Conservation (phyloP, 30 jellyfish, hydroid and myxozoan species). For the Pelagia noctiluca region DNA sequence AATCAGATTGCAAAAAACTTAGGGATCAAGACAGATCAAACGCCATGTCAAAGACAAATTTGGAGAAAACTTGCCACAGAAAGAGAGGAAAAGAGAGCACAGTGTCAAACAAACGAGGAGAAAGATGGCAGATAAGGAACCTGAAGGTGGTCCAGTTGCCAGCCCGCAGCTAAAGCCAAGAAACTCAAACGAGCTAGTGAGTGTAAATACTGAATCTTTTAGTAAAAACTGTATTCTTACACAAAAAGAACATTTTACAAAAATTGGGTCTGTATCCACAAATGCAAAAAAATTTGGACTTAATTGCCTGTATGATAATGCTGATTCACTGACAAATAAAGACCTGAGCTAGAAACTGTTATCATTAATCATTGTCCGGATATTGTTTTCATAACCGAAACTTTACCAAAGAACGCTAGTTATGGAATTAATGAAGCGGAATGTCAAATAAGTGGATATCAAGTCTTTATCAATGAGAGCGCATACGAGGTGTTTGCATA, state of each 20-base stretch:
- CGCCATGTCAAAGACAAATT: constrained; percentile 40
- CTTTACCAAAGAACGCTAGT: not conserved
- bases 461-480: constrained; percentile 3
- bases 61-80: constrained; percentile 36
- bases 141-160: constrained; percentile 49
- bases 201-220: not conserved
- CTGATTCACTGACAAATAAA: constrained; percentile 34
- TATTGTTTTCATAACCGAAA: constrained; percentile 1
- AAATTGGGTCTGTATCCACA: constrained; percentile 5
- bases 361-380: not conserved
- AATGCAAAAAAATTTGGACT: not conserved
- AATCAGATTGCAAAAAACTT: constrained; percentile 46
- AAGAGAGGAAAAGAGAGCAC: constrained; percentile 43
- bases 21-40: constrained; percentile 49
- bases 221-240: not conserved
- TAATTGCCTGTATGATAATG: constrained; percentile 20
- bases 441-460: not conserved
- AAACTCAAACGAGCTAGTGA: constrained; percentile 15
- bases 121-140: constrained; percentile 46
- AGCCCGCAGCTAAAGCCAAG: constrained; percentile 23
- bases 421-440: not conserved
- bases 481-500: not conserved
- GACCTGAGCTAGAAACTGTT: constrained; percentile 12
- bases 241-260: constrained; percentile 4
- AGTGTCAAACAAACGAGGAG: constrained; percentile 51